A percentile compares a stretch with the other conserved stretches of the same genome.
Evolutionary conservation across 2,888 invertebrate genomes (phyloP).

Genomic region (Imbricaverruca yamaguchii): DNA sequence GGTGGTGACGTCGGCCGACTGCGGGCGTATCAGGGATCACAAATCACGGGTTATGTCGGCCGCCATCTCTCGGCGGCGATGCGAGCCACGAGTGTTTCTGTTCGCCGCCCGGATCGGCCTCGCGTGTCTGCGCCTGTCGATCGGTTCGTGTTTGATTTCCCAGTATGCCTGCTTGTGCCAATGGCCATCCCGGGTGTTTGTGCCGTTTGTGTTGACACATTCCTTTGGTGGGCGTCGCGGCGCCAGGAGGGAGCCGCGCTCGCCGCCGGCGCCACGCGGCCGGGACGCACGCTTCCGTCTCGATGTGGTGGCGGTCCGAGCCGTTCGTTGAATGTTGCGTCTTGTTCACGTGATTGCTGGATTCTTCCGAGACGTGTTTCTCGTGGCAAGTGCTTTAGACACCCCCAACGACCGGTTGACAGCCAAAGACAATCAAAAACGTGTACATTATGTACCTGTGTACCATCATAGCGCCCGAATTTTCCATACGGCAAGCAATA

Average conservation of each 20-base stretch:
- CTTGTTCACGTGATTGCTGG: not conserved
- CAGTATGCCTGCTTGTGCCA: not conserved
- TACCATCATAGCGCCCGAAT: not conserved
- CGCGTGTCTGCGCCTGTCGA: not conserved
- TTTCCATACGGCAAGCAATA: not conserved
- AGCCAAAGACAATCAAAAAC: slow-evolving; percentile 3
- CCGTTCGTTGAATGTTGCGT: not conserved
- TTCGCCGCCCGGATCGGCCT: not conserved
- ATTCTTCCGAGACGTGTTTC: not conserved
- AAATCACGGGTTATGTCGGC: not conserved
- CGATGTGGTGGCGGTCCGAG: not conserved
- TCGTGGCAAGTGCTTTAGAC: not conserved
- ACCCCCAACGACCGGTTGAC: not conserved
- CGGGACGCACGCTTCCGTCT: not conserved
- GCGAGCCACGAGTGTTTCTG: not conserved
- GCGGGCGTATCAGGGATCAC: slow-evolving; percentile 5
- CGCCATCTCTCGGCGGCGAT: not conserved
- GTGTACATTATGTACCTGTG: not conserved
- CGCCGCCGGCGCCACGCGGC: not conserved
- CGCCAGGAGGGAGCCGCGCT: not conserved
- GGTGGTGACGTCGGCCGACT: too few species aligned
- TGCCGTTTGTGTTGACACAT: not conserved
- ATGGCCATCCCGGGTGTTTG: not conserved
- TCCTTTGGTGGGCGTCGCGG: not conserved
- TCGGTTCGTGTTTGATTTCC: not conserved